These are phyloP conservation scores for Typhlomys cinereus DNA, from an alignment of 2,113 vertebrate species.

Conservation along the genomic window DNA sequence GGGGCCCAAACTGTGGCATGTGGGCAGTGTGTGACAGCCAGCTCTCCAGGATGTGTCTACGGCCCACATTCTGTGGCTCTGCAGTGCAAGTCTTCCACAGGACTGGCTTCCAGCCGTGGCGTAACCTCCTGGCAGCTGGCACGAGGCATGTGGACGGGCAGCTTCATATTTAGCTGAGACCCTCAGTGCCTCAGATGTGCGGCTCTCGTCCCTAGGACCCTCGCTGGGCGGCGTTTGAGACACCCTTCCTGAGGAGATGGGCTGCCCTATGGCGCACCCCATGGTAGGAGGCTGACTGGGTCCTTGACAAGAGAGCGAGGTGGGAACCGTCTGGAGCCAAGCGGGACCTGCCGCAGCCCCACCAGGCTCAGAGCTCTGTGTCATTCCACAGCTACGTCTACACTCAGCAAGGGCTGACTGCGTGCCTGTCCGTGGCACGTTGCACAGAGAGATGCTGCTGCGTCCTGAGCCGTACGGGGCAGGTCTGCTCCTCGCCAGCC, in stretches of 20 bases:
- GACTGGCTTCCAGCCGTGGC: too few species aligned
- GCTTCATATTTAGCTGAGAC: background rate
- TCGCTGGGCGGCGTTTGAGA: background rate
- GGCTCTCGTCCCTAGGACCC: background rate
- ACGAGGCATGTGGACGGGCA: background rate
- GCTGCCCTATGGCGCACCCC: too few species aligned
- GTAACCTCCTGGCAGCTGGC: accelerated
- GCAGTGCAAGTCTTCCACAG: background rate
- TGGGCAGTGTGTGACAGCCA: too few species aligned
- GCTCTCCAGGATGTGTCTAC: accelerated
- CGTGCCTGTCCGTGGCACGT: background rate
- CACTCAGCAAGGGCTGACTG: accelerated
- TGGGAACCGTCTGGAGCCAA: background rate
- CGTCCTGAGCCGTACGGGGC: background rate
- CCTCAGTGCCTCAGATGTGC: background rate
- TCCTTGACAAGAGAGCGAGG: accelerated
- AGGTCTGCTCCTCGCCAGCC: background rate
- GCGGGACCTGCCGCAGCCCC: accelerated
- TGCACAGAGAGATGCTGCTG: accelerated
- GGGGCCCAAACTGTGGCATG: accelerated
- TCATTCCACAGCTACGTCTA: background rate
- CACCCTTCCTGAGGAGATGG: background rate
- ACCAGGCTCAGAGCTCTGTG: background rate
- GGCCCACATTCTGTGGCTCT: background rate
- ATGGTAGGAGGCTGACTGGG: background rate